A percentile compares a stretch with the other conserved stretches of the same genome.
Conservation (phyloP, 1,140 invertebrate genomes). For the Papilio dardanus region DNA sequence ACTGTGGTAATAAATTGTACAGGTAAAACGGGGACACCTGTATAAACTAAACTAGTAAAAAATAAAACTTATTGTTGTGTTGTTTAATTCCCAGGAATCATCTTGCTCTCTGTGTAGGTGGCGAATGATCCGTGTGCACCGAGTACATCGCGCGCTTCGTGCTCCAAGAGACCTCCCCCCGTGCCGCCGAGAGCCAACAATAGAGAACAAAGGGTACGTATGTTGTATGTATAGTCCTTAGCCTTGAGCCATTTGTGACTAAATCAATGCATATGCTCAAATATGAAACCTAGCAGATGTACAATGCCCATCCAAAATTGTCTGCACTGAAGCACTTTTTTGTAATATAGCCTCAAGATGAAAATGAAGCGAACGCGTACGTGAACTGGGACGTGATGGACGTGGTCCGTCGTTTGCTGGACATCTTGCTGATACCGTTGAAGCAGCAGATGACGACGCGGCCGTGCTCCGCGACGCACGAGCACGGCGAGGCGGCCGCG, state of each 20-base stretch:
- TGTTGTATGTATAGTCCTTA: neutral
- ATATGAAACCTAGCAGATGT: no score
- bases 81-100: neutral
- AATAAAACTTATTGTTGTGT: no score
- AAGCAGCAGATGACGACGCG: slow-evolving; percentile 82
- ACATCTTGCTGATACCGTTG: slow-evolving; percentile 91
- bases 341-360: slow-evolving; percentile 41
- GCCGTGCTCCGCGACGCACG: slow-evolving; percentile 66
- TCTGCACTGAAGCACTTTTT: neutral
- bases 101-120: slow-evolving; percentile 42
- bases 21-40: no score
- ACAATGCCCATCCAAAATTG: no score
- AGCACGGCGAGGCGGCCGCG: slow-evolving; percentile 67
- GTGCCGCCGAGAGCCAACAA: slow-evolving; percentile 65
- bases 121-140: slow-evolving; percentile 66
- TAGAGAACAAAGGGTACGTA: no score
- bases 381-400: slow-evolving; percentile 90
- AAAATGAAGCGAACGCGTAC: slow-evolving; percentile 46
- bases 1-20: no score
- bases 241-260: no score
- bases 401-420: slow-evolving; percentile 91
- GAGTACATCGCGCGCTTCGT: slow-evolving; percentile 66
- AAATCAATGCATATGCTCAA: no score
- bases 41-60: no score
- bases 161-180: slow-evolving; percentile 64